These are phyloP conservation scores for Apodemia duryi DNA, from an alignment of 2,888 invertebrate species.

Conservation along the genomic window DNA sequence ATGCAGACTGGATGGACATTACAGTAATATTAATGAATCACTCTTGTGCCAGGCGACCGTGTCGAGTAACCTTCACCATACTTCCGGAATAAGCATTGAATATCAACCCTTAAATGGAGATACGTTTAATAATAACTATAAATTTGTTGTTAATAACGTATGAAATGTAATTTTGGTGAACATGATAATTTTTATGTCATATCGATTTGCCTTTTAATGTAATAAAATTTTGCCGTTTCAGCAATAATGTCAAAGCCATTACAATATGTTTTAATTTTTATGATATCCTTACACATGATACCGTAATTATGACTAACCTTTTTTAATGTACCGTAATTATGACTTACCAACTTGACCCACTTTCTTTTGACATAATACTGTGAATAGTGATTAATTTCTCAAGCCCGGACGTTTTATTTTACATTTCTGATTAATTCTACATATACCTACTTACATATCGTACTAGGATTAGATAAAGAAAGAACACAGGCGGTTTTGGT, in stretches of 20 bases:
- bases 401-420: background rate
- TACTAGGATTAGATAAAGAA: background rate
- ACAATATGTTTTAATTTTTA: conserved; percentile 3
- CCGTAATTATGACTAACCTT: conserved; percentile 10
- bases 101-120: background rate
- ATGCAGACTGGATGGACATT: too few relatives aligned
- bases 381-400: background rate
- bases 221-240: background rate
- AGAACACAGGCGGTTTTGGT: too few relatives aligned
- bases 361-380: conserved; percentile 1
- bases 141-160: too few relatives aligned
- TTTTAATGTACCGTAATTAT: background rate
- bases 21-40: conserved; percentile 3
- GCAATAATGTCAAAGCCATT: conserved; percentile 1
- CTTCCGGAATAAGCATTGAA: background rate
- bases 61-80: background rate
- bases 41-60: conserved; percentile 1
- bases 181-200: background rate
- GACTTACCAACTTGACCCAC: background rate
- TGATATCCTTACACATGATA: conserved; percentile 1
- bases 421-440: background rate
- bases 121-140: background rate
- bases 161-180: too few relatives aligned
- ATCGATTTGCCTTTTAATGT: background rate
- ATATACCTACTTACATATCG: background rate